phyloP scores from a whole-genome alignment of 2,797 vertebrate species.

The Podarcis lilfordi region DNA sequence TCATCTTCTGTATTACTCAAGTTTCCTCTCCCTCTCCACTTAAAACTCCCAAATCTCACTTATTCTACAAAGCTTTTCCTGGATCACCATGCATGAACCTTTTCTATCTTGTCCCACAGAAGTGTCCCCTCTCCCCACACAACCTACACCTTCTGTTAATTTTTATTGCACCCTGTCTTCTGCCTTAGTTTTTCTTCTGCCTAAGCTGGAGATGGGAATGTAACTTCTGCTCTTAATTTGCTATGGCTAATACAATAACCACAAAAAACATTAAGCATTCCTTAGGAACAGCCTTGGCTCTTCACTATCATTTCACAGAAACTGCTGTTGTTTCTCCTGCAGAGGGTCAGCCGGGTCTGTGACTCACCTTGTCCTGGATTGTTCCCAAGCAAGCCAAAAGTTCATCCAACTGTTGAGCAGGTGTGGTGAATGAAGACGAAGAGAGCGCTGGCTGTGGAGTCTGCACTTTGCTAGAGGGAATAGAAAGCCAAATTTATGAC shows the following conservation, averaged over 20 bases:
- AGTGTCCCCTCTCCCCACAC: too few species aligned
- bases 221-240: background rate
- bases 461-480: constrained; percentile 17
- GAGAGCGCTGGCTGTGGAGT: background rate
- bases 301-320: background rate
- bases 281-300: background rate
- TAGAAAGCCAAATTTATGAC: background rate
- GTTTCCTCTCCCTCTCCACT: background rate
- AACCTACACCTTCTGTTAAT: background rate
- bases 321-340: background rate
- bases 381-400: constrained; percentile 74
- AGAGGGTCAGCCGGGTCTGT: background rate
- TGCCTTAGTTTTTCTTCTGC: background rate
- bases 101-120: background rate
- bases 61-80: background rate
- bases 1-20: background rate
- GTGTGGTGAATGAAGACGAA: constrained; percentile 34
- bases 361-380: constrained; percentile 69
- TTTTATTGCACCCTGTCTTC: background rate
- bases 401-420: constrained; percentile 72
- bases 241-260: background rate
- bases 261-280: background rate
- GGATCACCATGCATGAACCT: background rate
- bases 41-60: background rate
- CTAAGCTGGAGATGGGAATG: background rate